A percentile compares a stretch with the other conserved stretches of the same genome.
Conservation (phyloP, 2,113 vertebrate species). For the Glareola pratincola region DNA sequence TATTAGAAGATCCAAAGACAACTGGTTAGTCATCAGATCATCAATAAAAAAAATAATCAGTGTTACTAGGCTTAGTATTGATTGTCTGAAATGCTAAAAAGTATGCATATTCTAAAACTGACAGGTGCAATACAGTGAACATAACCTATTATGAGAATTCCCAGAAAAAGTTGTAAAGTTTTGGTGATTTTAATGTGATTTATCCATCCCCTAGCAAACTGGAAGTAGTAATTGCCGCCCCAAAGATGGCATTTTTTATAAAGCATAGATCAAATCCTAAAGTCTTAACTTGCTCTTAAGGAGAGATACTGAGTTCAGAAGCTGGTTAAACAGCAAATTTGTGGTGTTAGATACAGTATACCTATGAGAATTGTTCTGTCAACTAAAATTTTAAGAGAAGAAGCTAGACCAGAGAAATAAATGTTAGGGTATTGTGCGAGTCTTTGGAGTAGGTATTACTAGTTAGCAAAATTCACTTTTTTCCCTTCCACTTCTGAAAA, state of each 20-base stretch:
- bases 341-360: not conserved
- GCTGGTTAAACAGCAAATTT: not conserved
- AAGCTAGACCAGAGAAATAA: not conserved
- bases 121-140: not conserved
- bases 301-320: not conserved
- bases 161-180: not conserved
- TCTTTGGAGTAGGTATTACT: not conserved
- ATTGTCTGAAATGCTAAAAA: not conserved
- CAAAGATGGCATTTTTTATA: not conserved
- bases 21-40: not conserved
- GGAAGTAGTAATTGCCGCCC: not conserved
- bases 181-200: not conserved
- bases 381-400: not conserved
- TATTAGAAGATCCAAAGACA: not conserved
- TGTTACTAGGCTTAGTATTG: not conserved
- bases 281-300: not conserved
- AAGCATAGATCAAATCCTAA: not conserved
- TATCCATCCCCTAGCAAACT: not conserved
- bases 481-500: not conserved
- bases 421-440: not conserved
- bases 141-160: not conserved
- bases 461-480: not conserved
- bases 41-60: not conserved
- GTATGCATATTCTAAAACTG: not conserved
- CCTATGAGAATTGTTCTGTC: not conserved